Base-by-base conservation (phyloP, 2,113 vertebrate species). In the Scomber scombrus region DNA sequence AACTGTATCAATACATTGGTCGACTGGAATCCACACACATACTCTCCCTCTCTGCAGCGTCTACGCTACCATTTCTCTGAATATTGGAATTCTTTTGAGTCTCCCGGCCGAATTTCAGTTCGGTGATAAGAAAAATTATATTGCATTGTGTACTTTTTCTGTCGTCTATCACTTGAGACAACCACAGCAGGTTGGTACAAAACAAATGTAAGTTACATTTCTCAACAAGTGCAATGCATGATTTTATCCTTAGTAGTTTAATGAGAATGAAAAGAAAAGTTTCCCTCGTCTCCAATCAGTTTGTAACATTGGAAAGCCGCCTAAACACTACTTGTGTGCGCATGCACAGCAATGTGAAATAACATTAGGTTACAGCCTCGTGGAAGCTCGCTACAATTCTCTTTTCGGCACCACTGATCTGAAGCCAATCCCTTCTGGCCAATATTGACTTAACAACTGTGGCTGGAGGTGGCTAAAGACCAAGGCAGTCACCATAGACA, bases 351-450 rank as follows among this genome's bases (percentile, higher is more conserved):
- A 18, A 18, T 66, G 67, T 77, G 70, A 78, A 91, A 87, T 70
- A 63, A 75, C 58, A 63, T 61, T 43, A 75, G 81, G 68, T 72
- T 80, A 52, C 51, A 84, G 74, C 58, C 18, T 50, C 73, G 73
- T 69, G 49, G 63, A 69, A 57, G 74, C 61, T 78, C 67, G 58
- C 46, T 56, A 29, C 71, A 71, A 80, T 88, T 74, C 70, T 79
- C 51, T 74, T 88, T 87, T 84, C 66, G 45, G 78, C 80, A 62
- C 62, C 82, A 61, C 68, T 89, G 89, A 85, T 86, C 85, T 71
- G 62, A 86, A 84, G 63, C 81, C 75, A 75, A 85, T 89, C 71
- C 77, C 74, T 52, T 74, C 43, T 57, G 65, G 83, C 60, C 66
- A 84, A 79, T 79, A 84, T 80, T 75, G 84, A 90, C 75, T 65